phyloP scores from a whole-genome alignment of 2,888 invertebrate genomes.

The Trichogramma dendrolimi region DNA sequence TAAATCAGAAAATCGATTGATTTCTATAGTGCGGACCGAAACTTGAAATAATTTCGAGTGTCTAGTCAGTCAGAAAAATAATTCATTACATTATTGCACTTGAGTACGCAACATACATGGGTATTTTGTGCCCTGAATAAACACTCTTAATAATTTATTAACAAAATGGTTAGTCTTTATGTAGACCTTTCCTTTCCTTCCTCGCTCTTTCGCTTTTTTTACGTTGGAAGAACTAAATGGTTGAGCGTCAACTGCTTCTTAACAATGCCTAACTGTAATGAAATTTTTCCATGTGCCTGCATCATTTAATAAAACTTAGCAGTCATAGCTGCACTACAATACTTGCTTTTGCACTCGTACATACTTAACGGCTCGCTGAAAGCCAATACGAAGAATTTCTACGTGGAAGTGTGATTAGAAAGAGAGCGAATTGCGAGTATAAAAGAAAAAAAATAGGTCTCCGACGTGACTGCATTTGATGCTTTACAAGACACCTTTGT shows the following conservation, averaged over 20 bases:
- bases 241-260: slow-evolving; percentile 22
- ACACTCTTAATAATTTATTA: slow-evolving; percentile 18
- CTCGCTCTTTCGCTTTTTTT: background rate
- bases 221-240: slow-evolving; percentile 7
- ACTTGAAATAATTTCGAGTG: too few relatives aligned
- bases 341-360: background rate
- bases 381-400: slow-evolving; percentile 1
- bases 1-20: too few relatives aligned
- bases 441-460: too few relatives aligned
- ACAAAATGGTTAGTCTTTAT: slow-evolving; percentile 13
- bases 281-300: slow-evolving; percentile 26
- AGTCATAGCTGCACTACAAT: background rate
- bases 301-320: slow-evolving; percentile 16
- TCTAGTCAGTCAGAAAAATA: too few relatives aligned
- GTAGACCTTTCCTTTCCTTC: background rate
- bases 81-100: too few relatives aligned
- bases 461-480: too few relatives aligned
- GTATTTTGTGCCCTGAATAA: too few relatives aligned
- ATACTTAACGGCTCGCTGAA: slow-evolving; percentile 22
- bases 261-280: slow-evolving; percentile 27
- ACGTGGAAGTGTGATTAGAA: slow-evolving; percentile 16
- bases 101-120: too few relatives aligned
- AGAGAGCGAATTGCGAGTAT: background rate
- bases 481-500: too few relatives aligned
- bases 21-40: too few relatives aligned